Evolutionary conservation across 2,113 vertebrate species (phyloP).

Genomic region (Sapayoa aenigma): DNA sequence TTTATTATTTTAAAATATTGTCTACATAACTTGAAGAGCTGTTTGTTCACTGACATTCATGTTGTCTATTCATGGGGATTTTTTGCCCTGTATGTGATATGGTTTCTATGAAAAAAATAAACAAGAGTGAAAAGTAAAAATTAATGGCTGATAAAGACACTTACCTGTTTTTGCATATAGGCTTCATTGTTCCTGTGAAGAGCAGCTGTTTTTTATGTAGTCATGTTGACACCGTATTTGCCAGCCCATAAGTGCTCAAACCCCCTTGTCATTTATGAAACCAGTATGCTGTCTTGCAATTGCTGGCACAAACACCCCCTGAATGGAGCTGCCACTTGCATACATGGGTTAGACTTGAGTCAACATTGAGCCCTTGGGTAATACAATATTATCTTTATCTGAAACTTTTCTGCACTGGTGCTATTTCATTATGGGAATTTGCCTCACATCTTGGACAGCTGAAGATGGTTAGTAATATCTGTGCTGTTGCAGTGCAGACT

Average conservation of each 20-base stretch:
- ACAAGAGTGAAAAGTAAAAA: background rate
- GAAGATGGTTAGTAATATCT: background rate
- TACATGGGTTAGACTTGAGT: background rate
- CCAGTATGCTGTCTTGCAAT: background rate
- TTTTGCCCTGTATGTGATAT: background rate
- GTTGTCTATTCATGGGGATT: background rate
- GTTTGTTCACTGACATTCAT: background rate
- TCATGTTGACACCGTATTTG: background rate
- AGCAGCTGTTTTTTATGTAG: background rate
- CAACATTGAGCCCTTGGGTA: background rate
- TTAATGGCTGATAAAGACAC: background rate
- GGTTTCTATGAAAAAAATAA: background rate
- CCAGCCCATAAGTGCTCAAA: background rate
- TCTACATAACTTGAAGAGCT: background rate
- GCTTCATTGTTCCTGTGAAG: background rate
- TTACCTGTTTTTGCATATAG: background rate
- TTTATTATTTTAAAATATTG: background rate
- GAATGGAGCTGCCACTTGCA: background rate
- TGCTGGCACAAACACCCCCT: background rate
- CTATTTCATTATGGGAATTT: background rate
- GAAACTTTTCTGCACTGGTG: background rate
- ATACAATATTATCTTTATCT: background rate
- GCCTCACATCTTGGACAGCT: background rate
- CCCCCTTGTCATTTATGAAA: fast-evolving
- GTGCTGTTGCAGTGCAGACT: background rate